Evolutionary conservation across 2,797 vertebrate species (phyloP).

Genomic region (Spheniscus humboldti): DNA sequence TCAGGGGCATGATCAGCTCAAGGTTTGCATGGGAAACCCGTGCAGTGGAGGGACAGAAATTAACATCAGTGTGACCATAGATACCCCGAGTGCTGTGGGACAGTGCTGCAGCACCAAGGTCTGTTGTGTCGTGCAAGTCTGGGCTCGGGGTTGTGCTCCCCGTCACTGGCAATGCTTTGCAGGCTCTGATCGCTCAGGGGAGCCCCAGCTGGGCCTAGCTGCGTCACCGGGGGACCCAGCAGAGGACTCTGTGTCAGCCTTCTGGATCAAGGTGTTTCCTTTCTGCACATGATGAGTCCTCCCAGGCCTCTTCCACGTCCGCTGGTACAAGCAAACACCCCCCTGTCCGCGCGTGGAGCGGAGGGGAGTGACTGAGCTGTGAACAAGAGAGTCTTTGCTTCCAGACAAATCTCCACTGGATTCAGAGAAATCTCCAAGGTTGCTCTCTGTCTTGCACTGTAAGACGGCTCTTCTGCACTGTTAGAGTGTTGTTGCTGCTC

Average conservation of each 20-base stretch:
- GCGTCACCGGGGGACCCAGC: not conserved
- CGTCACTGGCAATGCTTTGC: not conserved
- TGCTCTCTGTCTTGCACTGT: not conserved
- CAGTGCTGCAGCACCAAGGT: not conserved
- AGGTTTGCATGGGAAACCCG: not conserved
- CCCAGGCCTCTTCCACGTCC: not conserved
- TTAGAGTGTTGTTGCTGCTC: not conserved
- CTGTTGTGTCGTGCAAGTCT: not conserved
- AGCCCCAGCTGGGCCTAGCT: not conserved
- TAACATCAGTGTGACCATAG: not conserved
- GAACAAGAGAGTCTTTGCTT: not conserved
- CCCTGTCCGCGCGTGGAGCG: accelerated
- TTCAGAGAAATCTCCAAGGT: not conserved
- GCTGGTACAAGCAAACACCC: not conserved
- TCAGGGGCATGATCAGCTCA: not conserved
- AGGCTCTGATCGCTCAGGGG: not conserved
- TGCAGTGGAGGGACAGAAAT: too few species aligned
- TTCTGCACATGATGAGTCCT: not conserved
- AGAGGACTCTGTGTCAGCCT: not conserved
- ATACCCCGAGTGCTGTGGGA: not conserved
- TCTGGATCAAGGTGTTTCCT: not conserved
- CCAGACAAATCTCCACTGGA: not conserved
- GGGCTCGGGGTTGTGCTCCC: not conserved
- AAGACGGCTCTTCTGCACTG: not conserved
- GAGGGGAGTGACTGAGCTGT: not conserved